Percentiles rank a stretch among this genome's conserved stretches.
Evolutionary conservation across 2,797 vertebrate genomes (phyloP).

Genomic region (Myripristis murdjan): DNA sequence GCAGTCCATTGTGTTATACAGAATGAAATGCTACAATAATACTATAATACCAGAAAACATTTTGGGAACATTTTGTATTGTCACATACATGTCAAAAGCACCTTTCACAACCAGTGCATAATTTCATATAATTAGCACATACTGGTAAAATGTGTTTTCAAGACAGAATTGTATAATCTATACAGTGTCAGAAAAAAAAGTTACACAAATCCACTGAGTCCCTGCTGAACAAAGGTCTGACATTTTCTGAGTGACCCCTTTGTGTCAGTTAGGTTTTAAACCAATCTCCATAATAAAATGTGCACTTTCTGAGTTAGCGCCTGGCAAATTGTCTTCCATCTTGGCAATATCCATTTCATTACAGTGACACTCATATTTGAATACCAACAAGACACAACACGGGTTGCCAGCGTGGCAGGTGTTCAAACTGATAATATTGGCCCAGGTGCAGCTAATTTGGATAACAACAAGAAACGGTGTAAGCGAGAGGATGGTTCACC

Average conservation of each 20-base stretch:
- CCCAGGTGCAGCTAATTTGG: conserved; percentile 59
- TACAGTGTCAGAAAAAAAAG: no score
- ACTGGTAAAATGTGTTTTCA: neutral
- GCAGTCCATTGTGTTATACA: no score
- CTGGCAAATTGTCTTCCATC: conserved; percentile 63
- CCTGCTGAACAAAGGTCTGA: conserved; percentile 29
- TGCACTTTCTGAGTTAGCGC: conserved; percentile 48
- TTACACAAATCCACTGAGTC: neutral
- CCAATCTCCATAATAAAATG: conserved; percentile 62
- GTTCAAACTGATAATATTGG: conserved; percentile 62
- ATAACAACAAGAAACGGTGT: conserved; percentile 44
- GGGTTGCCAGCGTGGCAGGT: conserved; percentile 61
- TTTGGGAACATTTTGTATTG: no score
- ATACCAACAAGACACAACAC: conserved; percentile 59
- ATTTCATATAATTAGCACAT: conserved; percentile 1
- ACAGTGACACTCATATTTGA: conserved; percentile 58
- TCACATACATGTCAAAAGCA: conserved; percentile 2
- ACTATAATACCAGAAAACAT: no score
- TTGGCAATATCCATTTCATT: conserved; percentile 67
- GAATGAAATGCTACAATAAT: no score
- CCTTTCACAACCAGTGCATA: conserved; percentile 18
- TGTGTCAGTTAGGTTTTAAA: conserved; percentile 53
- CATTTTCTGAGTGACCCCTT: conserved; percentile 49
- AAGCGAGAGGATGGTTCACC: conserved; percentile 29
- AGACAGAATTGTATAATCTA: no score